Evolutionary conservation across 2,888 invertebrate species (phyloP).

Genomic region (Caenorhabditis sulstoni): DNA sequence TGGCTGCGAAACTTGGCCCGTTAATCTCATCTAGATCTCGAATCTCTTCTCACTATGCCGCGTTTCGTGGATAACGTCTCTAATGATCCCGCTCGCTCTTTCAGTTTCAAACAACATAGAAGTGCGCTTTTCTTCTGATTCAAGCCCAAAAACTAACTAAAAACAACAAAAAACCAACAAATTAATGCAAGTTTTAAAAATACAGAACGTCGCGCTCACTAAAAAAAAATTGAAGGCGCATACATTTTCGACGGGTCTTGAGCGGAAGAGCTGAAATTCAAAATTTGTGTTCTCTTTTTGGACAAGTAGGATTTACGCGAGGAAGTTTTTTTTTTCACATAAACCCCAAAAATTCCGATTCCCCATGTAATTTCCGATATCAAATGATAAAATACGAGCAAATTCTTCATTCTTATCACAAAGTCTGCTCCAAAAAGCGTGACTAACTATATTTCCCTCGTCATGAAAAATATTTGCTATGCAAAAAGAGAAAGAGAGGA

Average conservation of each 20-base stretch:
- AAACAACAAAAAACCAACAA: too few relatives aligned
- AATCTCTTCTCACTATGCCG: conserved; percentile 6
- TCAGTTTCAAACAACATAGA: not conserved
- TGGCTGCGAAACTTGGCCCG: conserved; percentile 9
- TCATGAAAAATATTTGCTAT: conserved; percentile 23
- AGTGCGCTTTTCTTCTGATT: not conserved
- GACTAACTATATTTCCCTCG: conserved; percentile 12
- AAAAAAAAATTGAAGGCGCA: conserved; percentile 21
- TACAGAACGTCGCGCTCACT: not conserved
- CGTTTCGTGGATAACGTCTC: conserved; percentile 1
- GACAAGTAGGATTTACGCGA: conserved; percentile 1
- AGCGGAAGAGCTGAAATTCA: conserved; percentile 13
- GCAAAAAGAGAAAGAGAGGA: conserved; percentile 19
- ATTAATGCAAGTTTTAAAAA: not conserved
- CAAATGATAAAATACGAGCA: conserved; percentile 6
- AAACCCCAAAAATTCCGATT: not conserved
- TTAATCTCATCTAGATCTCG: conserved; percentile 31
- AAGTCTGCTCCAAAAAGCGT: not conserved
- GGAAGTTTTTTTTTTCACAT: not conserved
- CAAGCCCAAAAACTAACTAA: not conserved
- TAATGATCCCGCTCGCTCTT: not conserved
- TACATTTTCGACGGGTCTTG: not conserved
- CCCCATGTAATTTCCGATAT: not conserved
- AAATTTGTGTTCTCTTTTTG: conserved; percentile 14
- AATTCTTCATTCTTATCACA: conserved; percentile 18